Base-by-base conservation (phyloP, 2,113 vertebrate species). In the Petaurus breviceps region DNA sequence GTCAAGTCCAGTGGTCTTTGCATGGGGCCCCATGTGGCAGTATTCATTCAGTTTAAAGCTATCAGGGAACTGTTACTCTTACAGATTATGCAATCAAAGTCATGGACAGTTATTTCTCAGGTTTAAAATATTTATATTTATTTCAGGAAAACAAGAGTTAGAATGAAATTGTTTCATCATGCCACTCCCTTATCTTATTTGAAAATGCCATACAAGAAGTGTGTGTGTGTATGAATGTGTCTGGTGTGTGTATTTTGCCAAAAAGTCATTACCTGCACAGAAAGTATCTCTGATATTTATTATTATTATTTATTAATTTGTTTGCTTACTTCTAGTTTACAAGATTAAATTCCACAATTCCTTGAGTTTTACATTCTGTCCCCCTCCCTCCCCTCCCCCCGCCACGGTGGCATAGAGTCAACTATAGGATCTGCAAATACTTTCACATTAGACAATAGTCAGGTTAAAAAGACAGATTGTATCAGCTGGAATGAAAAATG, bases 201-300 rank as follows among this genome's bases (percentile, higher is more conserved):
- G 95, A 94, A 96, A 91, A 46, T 92, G 1, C 16, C 93, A 1
- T 1, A 0, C 96, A 49, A 49, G 47, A 4, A 51, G 51, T 51
- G 95, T 97, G 97, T 53, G 43, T 90, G 24, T 24, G 3, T 23
- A 23, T 23, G 51, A 51, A 10, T 54, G 22, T 54, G 24, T 54
- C 2, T 54, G 14, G 53, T 54, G 23, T 24, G 0, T 54, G 4
- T 54, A 24, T 54, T 94, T 95, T 93, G 50, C 26, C 25, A 43
- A 96, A 94, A 57, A 96, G 91, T 57, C 95, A 94, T n/a, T 91
- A n/a, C 43, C 90, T 98, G 54, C 24, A 93, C 95, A 96, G 93
- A 1, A 68, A 91, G 54, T 46, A 96, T n/a, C 51, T 52, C 91
- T 94, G 43, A 51, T 93, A 94, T 28, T 92, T 96, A n/a, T n/a